These are phyloP conservation scores for Hydropotes inermis DNA, from an alignment of 2,113 vertebrate genomes.

Conservation along the genomic window DNA sequence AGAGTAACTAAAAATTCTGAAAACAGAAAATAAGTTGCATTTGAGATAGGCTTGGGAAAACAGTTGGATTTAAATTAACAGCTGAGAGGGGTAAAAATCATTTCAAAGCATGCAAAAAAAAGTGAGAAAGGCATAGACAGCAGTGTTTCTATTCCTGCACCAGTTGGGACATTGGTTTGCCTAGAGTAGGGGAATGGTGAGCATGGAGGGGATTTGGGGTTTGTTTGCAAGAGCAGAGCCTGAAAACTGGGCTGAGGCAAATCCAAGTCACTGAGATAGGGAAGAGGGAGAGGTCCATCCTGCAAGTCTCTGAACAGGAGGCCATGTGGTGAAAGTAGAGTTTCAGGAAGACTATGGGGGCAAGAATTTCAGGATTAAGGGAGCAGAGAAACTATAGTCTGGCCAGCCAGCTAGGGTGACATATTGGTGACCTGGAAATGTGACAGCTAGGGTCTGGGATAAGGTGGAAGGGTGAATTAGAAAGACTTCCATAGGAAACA, in stretches of 20 bases:
- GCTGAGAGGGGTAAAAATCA: not conserved
- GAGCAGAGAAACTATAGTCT: not conserved
- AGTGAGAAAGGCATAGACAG: not conserved
- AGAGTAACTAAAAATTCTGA: not conserved
- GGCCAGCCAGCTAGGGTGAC: rapidly evolving
- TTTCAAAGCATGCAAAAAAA: not conserved
- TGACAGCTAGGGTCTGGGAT: not conserved
- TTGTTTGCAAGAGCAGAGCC: not conserved
- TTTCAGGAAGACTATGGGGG: not conserved
- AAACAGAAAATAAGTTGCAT: not conserved
- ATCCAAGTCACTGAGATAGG: not conserved
- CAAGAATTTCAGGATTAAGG: not conserved
- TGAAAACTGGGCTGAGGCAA: not conserved
- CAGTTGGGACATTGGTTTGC: not conserved
- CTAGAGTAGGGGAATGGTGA: not conserved
- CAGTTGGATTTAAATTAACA: not conserved
- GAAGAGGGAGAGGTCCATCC: not conserved
- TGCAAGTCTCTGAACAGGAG: not conserved
- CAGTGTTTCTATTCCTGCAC: rapidly evolving
- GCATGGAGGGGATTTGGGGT: not conserved
- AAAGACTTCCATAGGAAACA: not conserved
- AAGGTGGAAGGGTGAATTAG: not conserved
- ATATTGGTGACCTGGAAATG: not conserved
- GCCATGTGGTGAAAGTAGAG: not conserved
- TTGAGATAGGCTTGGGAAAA: not conserved